phyloP scores from a whole-genome alignment of 2,888 invertebrate species.

The Girardia tigrina region DNA sequence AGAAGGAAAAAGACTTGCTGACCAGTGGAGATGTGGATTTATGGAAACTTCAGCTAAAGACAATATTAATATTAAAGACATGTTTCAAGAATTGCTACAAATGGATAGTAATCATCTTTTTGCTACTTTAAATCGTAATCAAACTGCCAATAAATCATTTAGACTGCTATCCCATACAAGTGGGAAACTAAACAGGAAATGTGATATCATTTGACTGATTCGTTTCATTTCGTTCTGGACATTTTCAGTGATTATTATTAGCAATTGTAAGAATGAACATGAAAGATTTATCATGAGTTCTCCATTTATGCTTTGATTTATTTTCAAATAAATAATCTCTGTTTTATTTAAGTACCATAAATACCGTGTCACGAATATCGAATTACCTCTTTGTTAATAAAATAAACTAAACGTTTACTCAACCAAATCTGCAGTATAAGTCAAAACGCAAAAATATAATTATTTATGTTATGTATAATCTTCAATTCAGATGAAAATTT shows the following conservation, averaged over 20 bases:
- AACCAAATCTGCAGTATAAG: no score
- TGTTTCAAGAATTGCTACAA: slow-evolving; percentile 11
- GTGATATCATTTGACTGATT: slow-evolving; percentile 7
- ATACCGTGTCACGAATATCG: no score
- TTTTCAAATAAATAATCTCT: neutral
- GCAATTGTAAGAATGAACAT: neutral
- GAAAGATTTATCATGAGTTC: neutral
- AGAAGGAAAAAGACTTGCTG: neutral
- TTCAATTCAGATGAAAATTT: no score
- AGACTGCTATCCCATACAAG: slow-evolving; percentile 2
- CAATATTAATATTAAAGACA: neutral
- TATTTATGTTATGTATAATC: no score
- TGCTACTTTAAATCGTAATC: slow-evolving; percentile 9
- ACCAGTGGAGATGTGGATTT: neutral
- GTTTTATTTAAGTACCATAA: no score
- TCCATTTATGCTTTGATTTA: neutral
- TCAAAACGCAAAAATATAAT: no score
- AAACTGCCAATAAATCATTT: slow-evolving; percentile 8
- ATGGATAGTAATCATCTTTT: slow-evolving; percentile 23
- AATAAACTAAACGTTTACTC: no score
- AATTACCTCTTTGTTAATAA: no score
- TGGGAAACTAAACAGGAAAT: slow-evolving; percentile 8
- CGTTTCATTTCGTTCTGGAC: neutral
- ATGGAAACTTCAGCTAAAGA: slow-evolving; percentile 9
- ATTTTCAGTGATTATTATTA: neutral